Conservation (phyloP, 2,113 vertebrate genomes). For the Todiramphus saurophagus region DNA sequence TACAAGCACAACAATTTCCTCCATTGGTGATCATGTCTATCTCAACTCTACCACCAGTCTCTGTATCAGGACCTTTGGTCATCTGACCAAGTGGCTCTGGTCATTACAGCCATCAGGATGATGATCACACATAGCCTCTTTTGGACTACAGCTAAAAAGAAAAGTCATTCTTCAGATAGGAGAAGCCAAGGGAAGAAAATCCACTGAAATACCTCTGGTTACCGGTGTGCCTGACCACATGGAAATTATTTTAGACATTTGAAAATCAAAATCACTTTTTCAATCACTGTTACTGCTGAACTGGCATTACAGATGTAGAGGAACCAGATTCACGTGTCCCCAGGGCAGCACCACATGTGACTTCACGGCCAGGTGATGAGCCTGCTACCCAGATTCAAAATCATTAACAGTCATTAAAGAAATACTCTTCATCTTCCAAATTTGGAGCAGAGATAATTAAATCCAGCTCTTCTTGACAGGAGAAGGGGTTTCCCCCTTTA, state of each 20-base stretch:
- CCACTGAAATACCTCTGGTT: background rate
- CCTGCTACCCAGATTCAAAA: background rate
- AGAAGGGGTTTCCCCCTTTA: background rate
- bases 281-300: background rate
- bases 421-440: background rate
- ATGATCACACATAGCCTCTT: background rate
- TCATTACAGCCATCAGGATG: background rate
- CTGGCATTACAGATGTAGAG: background rate
- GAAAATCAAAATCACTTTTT: background rate
- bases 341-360: background rate
- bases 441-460: background rate
- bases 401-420: background rate
- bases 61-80: background rate
- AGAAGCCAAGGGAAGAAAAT: background rate
- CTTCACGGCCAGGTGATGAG: background rate
- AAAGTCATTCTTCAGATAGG: background rate
- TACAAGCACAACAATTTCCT: background rate
- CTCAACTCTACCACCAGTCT: background rate
- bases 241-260: background rate
- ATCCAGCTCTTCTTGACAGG: background rate
- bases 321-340: background rate
- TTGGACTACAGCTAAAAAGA: background rate
- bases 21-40: background rate
- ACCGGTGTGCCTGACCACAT: background rate
- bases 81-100: background rate